These are phyloP conservation scores for Lateolabrax maculatus DNA, from an alignment of 2,797 vertebrate genomes.

Conservation along the genomic window DNA sequence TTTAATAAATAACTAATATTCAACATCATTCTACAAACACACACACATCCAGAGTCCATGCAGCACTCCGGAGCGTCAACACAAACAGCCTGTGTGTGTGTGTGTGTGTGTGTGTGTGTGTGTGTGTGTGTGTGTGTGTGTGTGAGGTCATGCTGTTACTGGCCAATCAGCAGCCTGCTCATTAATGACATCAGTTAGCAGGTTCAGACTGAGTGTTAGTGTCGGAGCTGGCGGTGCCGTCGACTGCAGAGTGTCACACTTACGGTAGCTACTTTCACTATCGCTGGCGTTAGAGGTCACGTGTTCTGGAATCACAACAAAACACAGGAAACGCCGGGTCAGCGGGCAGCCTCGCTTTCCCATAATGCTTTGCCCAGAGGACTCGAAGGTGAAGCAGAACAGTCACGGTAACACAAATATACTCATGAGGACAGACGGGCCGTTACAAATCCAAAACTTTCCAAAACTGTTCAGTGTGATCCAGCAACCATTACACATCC, in stretches of 20 bases:
- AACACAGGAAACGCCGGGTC: constrained; percentile 81
- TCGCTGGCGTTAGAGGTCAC: constrained; percentile 99
- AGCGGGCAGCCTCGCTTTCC: constrained; percentile 68
- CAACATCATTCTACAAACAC: not conserved
- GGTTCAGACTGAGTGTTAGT: not conserved
- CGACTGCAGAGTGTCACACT: constrained; percentile 79
- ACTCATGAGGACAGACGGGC: not conserved
- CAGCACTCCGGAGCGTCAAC: constrained; percentile 1
- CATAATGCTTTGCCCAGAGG: constrained; percentile 67
- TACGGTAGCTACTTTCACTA: constrained; percentile 99
- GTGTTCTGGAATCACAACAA: constrained; percentile 95
- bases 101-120: constrained; percentile 28
- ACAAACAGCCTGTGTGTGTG: constrained; percentile 11
- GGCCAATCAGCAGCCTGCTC: constrained; percentile 39
- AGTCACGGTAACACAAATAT: not conserved
- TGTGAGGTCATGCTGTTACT: constrained; percentile 54
- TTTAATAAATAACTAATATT: too few species aligned
- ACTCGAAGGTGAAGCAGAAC: not conserved
- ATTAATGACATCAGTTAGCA: not conserved
- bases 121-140: constrained; percentile 28
- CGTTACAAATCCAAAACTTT: not conserved
- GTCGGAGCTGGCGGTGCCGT: constrained; percentile 13
- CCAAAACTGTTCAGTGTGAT: not conserved
- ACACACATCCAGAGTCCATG: not conserved
- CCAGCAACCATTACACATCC: too few species aligned